Percentiles rank a stretch among this genome's conserved stretches.
Evolutionary conservation across 2,888 invertebrate species (phyloP).

Genomic region (Ditylenchus weischeri): DNA sequence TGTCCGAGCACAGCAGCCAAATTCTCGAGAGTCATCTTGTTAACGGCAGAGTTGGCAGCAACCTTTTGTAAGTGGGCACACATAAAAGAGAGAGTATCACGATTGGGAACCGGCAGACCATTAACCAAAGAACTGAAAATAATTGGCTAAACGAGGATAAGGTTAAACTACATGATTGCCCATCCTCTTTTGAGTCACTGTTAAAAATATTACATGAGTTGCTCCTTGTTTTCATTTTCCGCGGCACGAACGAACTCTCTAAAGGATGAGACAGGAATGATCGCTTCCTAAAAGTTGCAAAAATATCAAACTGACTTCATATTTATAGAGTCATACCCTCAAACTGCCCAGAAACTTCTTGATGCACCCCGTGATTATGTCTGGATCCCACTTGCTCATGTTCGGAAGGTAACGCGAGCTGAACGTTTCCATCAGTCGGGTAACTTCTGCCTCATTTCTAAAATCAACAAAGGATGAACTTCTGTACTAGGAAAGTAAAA

Average conservation of each 20-base stretch:
- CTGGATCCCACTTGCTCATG: conserved; percentile 82
- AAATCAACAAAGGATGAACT: not conserved
- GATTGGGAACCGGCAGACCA: conserved; percentile 82
- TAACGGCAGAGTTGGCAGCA: conserved; percentile 57
- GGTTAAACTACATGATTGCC: too few species aligned
- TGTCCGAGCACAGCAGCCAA: conserved; percentile 88
- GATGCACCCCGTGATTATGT: conserved; percentile 85
- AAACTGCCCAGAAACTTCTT: conserved; percentile 87
- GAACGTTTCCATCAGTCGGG: conserved; percentile 71
- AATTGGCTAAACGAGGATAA: too few species aligned
- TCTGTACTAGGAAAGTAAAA: not conserved
- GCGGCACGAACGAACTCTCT: conserved; percentile 75
- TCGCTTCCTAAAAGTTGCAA: conserved; percentile 69
- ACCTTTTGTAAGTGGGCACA: conserved; percentile 82
- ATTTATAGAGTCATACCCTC: conserved; percentile 59
- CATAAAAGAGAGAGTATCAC: conserved; percentile 88
- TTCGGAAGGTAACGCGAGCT: conserved; percentile 79
- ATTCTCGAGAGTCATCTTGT: conserved; percentile 86
- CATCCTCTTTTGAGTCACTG: too few species aligned
- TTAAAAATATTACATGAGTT: conserved; percentile 63
- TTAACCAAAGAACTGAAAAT: conserved; percentile 66
- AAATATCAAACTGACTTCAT: too few species aligned
- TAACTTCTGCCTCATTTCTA: conserved; percentile 69
- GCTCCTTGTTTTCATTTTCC: conserved; percentile 8
- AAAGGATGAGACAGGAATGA: conserved; percentile 79